Base-by-base conservation (phyloP, 23 tunicate species). In the Styela clava region DNA sequence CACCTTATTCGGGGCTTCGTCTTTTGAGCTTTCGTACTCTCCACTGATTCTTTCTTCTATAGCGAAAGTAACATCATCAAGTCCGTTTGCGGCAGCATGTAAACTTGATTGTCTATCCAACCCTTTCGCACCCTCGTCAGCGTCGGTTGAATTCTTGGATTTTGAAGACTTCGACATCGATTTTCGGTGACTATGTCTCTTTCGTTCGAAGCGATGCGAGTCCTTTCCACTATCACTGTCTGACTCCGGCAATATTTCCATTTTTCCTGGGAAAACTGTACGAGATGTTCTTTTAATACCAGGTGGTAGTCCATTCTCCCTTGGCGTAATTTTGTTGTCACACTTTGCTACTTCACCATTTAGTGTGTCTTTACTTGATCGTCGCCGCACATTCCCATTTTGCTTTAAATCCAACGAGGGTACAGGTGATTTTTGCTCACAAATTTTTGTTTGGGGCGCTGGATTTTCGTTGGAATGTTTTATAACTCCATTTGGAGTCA, bases 171-270 rank as follows among this genome's bases (percentile, higher is more conserved):
- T 44, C 56, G 56, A 44, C 56, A 44, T 12, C 7, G 56, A 44
- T 12, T 44, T 44, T 7, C 56, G 56, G 9, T 12, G 56, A 44
- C 56, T 44, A 12, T 12, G 7, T 44, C 34, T 71, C 77, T 29
- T 71, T 71, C 3, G 27, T 34, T 30, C 34, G 20, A 26, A 34
- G 5, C 34, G 77, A 26, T 16, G 35, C 35, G 77, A 18, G 29
- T 44, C n/a, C 31, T 76, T 76, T 56, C 22, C 73, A 44, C 25
- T 68, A 12, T 28, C 70, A 22, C 44, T 36, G 18, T 64, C 76
- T 24, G 44, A 19, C 65, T 84, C 88, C 22, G 64, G 62, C 30
- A 84, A 68, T 31, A 84, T 34, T 34, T 84, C 88, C 88, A 84
- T 84, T 31, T 78, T 78, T 2, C 88, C 88, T 27, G 36, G 35